Conservation (phyloP, 2,888 invertebrate species). For the Ptychoptera contaminata region DNA sequence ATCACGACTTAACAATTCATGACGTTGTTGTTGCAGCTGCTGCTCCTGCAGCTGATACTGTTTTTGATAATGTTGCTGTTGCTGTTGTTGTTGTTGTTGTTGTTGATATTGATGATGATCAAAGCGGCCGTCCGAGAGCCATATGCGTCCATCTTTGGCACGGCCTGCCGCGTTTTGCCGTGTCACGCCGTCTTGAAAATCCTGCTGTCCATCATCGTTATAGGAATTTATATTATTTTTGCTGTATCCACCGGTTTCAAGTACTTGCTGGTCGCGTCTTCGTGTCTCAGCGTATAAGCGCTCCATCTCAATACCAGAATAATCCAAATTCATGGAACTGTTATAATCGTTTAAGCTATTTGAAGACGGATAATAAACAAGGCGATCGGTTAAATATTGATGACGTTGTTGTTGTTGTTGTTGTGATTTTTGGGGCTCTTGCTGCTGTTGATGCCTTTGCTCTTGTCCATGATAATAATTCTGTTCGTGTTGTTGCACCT, state of each 20-base stretch:
- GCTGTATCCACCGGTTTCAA: too few relatives aligned
- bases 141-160: slow-evolving; percentile 1
- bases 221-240: too few relatives aligned
- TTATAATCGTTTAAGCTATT: slow-evolving; percentile 31
- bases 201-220: slow-evolving; percentile 2
- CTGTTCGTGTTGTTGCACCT: slow-evolving; percentile 2
- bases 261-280: too few relatives aligned
- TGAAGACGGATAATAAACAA: slow-evolving; percentile 60
- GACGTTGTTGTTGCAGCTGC: slow-evolving; percentile 7
- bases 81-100: slow-evolving; percentile 6
- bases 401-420: slow-evolving; percentile 14
- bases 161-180: background rate
- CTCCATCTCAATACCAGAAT: too few relatives aligned
- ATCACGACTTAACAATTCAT: slow-evolving; percentile 15
- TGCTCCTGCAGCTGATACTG: slow-evolving; percentile 9
- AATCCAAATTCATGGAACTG: slow-evolving; percentile 13
- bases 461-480: background rate
- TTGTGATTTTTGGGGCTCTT: slow-evolving; percentile 15
- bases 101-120: slow-evolving; percentile 11
- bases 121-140: slow-evolving; percentile 5
- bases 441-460: slow-evolving; percentile 10
- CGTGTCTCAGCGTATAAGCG: too few relatives aligned
- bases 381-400: slow-evolving; percentile 50
- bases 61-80: slow-evolving; percentile 13
- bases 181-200: slow-evolving; percentile 2